Evolutionary conservation across 2,888 invertebrate species (phyloP).

Genomic region (Lumbricus terrestris): DNA sequence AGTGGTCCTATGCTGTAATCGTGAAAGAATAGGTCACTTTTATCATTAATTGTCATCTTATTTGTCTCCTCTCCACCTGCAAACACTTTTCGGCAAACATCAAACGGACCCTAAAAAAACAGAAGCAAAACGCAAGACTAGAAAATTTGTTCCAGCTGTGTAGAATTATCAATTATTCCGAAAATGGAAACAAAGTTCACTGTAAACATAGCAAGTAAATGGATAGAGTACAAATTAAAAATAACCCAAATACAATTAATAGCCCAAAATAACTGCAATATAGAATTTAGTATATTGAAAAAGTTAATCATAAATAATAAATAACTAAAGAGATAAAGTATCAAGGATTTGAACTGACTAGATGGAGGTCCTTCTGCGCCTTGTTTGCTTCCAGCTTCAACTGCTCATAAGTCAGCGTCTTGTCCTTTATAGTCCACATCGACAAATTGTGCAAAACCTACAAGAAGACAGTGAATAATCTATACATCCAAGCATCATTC

Average conservation of each 20-base stretch:
- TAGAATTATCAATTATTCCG: not conserved
- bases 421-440: slow-evolving; percentile 71
- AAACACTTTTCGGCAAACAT: slow-evolving; percentile 85
- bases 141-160: not conserved
- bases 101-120: slow-evolving; percentile 82
- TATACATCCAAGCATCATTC: not conserved
- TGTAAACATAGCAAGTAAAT: not conserved
- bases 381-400: slow-evolving; percentile 65
- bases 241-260: too few relatives aligned
- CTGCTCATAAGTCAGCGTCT: slow-evolving; percentile 62
- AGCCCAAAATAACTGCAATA: not conserved
- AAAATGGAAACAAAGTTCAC: not conserved
- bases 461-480: slow-evolving; percentile 19
- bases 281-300: not conserved
- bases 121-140: not conserved
- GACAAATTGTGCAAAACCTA: slow-evolving; percentile 78
- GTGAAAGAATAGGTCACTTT: slow-evolving; percentile 87
- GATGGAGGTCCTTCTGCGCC: slow-evolving; percentile 78
- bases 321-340: not conserved
- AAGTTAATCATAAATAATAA: not conserved
- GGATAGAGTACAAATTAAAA: not conserved
- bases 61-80: slow-evolving; percentile 62
- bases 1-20: slow-evolving; percentile 94
- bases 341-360: slow-evolving; percentile 64
- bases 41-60: slow-evolving; percentile 66